Evolutionary conservation across 2,888 invertebrate genomes (phyloP).

Genomic region (Phymatocera aterrima): DNA sequence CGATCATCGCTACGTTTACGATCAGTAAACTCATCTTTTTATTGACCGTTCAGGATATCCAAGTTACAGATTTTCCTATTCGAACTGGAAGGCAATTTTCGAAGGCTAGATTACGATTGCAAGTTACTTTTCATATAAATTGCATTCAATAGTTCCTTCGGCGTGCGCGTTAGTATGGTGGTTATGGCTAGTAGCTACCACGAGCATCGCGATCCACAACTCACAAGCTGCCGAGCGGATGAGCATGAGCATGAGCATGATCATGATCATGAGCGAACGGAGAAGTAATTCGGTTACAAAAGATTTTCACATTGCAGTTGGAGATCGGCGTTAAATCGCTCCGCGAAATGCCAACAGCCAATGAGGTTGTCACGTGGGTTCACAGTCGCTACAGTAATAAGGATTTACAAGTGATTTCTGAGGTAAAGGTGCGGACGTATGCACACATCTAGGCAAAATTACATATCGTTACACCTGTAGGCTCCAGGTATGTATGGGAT

Average conservation of each 20-base stretch:
- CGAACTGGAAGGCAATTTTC: not conserved
- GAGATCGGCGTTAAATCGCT: constrained; percentile 27
- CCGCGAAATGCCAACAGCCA: constrained; percentile 3
- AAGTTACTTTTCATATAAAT: constrained; percentile 29
- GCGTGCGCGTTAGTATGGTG: not conserved
- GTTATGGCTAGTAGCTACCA: too few species aligned
- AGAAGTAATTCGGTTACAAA: constrained; percentile 22
- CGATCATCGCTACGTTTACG: constrained; percentile 65
- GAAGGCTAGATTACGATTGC: constrained; percentile 5
- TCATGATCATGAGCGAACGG: not conserved
- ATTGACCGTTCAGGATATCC: constrained; percentile 63
- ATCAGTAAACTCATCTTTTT: constrained; percentile 72
- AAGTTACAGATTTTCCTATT: constrained; percentile 15
- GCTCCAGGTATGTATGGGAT: not conserved
- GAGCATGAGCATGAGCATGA: not conserved
- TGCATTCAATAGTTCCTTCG: not conserved
- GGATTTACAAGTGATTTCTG: not conserved
- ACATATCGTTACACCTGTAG: constrained; percentile 18
- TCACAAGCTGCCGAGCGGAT: not conserved
- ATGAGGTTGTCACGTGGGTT: constrained; percentile 19
- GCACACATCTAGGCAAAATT: not conserved
- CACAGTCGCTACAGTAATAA: not conserved
- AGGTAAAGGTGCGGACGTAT: constrained; percentile 6
- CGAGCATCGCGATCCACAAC: not conserved
- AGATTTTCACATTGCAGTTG: not conserved